Conservation (phyloP, 2,113 vertebrate species). For the Geococcyx californianus region DNA sequence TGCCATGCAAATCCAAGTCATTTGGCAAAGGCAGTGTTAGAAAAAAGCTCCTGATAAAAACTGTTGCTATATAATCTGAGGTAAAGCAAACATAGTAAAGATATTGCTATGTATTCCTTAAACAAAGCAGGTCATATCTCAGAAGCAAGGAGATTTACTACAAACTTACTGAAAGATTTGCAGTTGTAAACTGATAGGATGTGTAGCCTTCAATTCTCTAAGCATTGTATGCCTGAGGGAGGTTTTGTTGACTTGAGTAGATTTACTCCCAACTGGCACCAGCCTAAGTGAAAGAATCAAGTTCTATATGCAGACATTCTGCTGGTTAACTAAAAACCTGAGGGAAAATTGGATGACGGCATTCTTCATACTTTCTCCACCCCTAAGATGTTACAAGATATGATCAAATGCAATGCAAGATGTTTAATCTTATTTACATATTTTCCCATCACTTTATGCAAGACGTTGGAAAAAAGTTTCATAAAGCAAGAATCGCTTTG, state of each 20-base stretch:
- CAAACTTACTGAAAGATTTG: slow-evolving; percentile 9
- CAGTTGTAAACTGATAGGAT: slow-evolving; percentile 1
- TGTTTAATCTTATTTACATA: slow-evolving; percentile 31
- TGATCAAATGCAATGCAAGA: slow-evolving; percentile 40
- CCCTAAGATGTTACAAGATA: slow-evolving; percentile 6
- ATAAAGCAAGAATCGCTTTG: neutral
- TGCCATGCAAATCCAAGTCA: neutral
- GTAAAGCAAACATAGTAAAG: neutral
- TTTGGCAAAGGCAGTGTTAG: neutral
- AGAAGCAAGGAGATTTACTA: slow-evolving; percentile 11
- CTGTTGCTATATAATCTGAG: neutral
- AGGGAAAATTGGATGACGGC: neutral
- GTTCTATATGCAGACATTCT: neutral
- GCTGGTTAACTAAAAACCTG: slow-evolving; percentile 20
- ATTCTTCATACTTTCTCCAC: slow-evolving; percentile 13
- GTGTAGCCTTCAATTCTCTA: neutral
- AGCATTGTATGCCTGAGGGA: neutral
- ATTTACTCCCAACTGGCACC: slow-evolving; percentile 16
- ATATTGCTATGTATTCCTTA: neutral
- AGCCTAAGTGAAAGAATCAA: slow-evolving; percentile 10
- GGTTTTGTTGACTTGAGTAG: slow-evolving; percentile 9
- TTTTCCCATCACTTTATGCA: slow-evolving; percentile 28
- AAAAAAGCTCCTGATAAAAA: neutral
- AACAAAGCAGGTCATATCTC: neutral
- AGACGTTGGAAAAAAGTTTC: neutral